Evolutionary conservation across 1,140 invertebrate species (phyloP).

Genomic region (Ruditapes philippinarum): DNA sequence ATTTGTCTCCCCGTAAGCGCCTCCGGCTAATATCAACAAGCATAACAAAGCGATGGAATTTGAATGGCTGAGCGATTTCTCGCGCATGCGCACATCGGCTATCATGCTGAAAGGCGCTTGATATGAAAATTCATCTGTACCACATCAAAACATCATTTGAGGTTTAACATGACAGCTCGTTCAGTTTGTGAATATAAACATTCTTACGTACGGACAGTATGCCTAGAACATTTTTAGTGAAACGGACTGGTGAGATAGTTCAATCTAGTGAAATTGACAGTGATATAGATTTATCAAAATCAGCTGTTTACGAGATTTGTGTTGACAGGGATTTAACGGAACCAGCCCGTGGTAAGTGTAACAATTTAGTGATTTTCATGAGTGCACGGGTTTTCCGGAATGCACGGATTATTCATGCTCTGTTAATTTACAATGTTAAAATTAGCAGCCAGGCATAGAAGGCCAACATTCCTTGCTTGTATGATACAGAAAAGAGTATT

Average conservation of each 20-base stretch:
- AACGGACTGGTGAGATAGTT: slow-evolving; percentile 35
- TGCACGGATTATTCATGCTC: background rate
- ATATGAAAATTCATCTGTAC: slow-evolving; percentile 60
- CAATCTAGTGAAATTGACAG: background rate
- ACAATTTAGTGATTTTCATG: background rate
- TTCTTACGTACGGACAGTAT: slow-evolving; percentile 58
- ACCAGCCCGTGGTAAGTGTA: background rate
- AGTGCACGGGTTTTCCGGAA: background rate
- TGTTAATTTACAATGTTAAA: no score
- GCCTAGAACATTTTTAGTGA: slow-evolving; percentile 63
- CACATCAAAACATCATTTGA: slow-evolving; percentile 50
- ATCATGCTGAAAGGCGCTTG: slow-evolving; percentile 44
- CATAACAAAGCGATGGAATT: slow-evolving; percentile 67
- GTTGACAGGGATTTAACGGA: slow-evolving; percentile 31
- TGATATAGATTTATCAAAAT: background rate
- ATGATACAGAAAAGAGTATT: no score
- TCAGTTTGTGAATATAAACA: background rate
- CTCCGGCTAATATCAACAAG: slow-evolving; percentile 38
- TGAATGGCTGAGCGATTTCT: slow-evolving; percentile 65
- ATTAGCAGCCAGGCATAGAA: no score
- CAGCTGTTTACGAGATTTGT: slow-evolving; percentile 6
- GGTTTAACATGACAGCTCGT: slow-evolving; percentile 42
- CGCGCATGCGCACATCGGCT: slow-evolving; percentile 44
- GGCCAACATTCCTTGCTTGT: no score
- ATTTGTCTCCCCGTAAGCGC: slow-evolving; percentile 48